Base-by-base conservation (phyloP, 1,140 invertebrate genomes). In the Caenorhabditis remanei region DNA sequence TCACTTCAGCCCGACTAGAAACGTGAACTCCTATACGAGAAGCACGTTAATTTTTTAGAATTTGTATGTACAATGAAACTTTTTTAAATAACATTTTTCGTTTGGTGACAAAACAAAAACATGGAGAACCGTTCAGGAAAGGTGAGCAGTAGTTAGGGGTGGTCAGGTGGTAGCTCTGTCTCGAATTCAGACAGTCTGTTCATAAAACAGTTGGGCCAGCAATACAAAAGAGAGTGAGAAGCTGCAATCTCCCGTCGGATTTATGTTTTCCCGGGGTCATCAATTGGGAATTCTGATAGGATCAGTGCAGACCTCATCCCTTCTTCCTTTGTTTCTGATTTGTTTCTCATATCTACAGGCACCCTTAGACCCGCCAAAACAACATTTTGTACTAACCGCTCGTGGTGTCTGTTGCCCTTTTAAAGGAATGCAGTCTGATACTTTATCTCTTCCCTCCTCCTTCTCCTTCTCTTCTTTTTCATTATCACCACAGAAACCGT, bases 401-500 rank as follows among this genome's bases (percentile, higher is more conserved):
- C 16, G 61, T 11, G 61, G 16, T 65, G 61, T 65, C 21, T 65
- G 61, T 24, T 9, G 61, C 14, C 41, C 40, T 19, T 16, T 11
- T 24, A 11, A 13, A 53, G 71, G 46, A 79, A 79, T 79, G 43
- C 71, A 41, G 71, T 79, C 41, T 71, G 41, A 46, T 46, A 46
- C 65, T 43, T 48, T 71, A 19, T n/a, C 65, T 11, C 65, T 9
- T 65, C 9, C 40, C 24, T 41, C 41, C 14, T 11, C n/a, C 40
- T n/a, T 8, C 14, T 46, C 40, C 3, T 14, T 58, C n/a, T 21
- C 21, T n/a, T 58, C n/a, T 19, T n/a, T n/a, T 19, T 58, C n/a
- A 53, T 58, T 58, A n/a, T 21, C 61, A 24, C 71, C n/a, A n/a
- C 32, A 9, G 32, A 50, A 32, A 32, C 43, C 4, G 46, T 24